A percentile compares a stretch with the other conserved stretches of the same genome.
These are phyloP conservation scores for Cryptotermes secundus DNA, from an alignment of 1,140 invertebrate species.

Conservation along the genomic window DNA sequence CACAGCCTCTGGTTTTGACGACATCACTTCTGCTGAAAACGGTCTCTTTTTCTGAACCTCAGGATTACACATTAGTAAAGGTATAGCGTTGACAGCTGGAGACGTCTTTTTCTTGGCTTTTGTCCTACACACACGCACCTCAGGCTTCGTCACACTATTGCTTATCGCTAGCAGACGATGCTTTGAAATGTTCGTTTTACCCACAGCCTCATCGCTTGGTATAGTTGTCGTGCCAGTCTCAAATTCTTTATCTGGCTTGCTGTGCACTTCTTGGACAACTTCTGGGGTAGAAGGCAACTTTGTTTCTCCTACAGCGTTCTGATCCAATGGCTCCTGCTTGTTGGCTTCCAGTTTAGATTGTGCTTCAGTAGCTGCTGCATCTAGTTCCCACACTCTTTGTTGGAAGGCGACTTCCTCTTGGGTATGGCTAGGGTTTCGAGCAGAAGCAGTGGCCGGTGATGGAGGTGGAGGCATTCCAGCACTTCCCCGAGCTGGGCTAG, in stretches of 20 bases:
- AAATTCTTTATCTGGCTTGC: not conserved
- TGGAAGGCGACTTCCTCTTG: constrained; percentile 42
- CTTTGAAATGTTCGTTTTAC: not conserved
- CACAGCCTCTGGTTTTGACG: not conserved
- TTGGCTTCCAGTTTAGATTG: constrained; percentile 40
- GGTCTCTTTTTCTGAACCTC: not conserved
- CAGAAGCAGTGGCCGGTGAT: constrained; percentile 43
- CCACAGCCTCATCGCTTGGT: not conserved
- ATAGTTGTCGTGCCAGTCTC: not conserved
- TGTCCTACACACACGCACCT: not conserved
- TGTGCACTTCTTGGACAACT: not conserved
- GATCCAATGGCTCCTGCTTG: constrained; percentile 36
- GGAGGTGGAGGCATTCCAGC: constrained; percentile 60
- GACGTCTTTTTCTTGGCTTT: not conserved
- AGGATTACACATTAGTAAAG: constrained; percentile 22
- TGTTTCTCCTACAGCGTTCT: not conserved
- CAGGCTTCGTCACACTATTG: not conserved
- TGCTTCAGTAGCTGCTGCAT: constrained; percentile 44
- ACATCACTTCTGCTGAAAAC: not conserved
- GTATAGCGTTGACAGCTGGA: not conserved
- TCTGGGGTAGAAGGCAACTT: not conserved
- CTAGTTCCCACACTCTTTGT: constrained; percentile 42
- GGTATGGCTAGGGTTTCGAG: constrained; percentile 41
- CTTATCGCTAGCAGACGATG: constrained; percentile 23
- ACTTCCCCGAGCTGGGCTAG: constrained; percentile 64